phyloP scores from a whole-genome alignment of 2,113 vertebrate genomes.

The Austrofundulus limnaeus region DNA sequence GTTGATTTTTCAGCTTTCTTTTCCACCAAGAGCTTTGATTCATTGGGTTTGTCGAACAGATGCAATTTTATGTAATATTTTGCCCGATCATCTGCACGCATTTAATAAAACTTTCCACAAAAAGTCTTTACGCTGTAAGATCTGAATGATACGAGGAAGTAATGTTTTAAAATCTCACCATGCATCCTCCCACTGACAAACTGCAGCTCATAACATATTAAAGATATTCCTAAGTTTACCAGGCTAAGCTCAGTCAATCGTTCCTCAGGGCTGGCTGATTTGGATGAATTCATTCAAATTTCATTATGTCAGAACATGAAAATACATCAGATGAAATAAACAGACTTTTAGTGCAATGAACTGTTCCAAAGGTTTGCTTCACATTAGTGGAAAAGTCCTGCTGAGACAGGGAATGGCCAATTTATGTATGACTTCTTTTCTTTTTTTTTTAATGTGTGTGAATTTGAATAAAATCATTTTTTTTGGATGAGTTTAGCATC shows the following conservation, averaged over 20 bases:
- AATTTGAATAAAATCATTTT: neutral
- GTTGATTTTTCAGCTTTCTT: neutral
- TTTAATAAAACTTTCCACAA: neutral
- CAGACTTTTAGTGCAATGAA: neutral
- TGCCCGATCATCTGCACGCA: neutral
- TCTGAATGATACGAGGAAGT: neutral
- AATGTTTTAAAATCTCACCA: neutral
- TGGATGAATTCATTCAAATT: slow-evolving; percentile 11
- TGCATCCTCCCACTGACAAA: neutral
- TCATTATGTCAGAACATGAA: neutral
- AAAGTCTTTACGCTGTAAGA: neutral
- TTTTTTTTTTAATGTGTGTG: neutral
- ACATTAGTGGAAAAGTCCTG: neutral
- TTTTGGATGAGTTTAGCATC: neutral
- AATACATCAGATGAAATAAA: slow-evolving; percentile 3
- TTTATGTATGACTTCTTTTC: neutral
- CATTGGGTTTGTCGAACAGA: neutral
- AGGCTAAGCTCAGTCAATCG: neutral
- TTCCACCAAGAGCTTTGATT: neutral
- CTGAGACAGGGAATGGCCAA: neutral
- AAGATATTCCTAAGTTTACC: slow-evolving; percentile 1
- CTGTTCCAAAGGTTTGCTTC: neutral
- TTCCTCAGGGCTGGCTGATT: neutral
- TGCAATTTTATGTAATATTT: neutral
- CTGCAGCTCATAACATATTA: neutral